Evolutionary conservation across 2,113 vertebrate genomes (phyloP), one percentile per base, ranked within the genome.

Genomic region (Neopipo cinnamomea): DNA sequence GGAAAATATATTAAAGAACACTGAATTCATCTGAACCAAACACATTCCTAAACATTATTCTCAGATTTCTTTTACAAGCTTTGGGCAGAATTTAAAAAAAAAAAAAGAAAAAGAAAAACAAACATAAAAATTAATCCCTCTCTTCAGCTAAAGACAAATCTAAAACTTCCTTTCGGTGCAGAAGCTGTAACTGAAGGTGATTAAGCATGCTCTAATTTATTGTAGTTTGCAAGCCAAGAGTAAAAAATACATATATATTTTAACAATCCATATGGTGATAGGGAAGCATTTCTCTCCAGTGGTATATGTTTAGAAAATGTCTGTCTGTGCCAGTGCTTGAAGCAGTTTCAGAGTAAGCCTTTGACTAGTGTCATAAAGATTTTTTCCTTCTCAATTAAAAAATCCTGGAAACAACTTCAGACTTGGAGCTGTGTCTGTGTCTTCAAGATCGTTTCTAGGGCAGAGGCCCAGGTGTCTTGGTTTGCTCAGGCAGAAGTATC

Each of bases 211-310:
- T 91, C 52, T 74, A 42, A 74, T 87, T 93, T 59, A 74, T 66
- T 91, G 77, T 85, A 30, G 31, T 85, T 93, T 92, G 91, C 39
- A 89, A 81, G 76, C 49, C 63, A 95, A 81, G 52, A 81, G 65
- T 35, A 91, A 88, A 86, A 91, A 42, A 53, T 50, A 72, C 65
- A 70, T 37, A 31, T 61, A 46, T 79, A 1, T 72, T 4, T 21
- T 92, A 84, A 27, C 49, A 77, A 87, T 67, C 94, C 93, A 96
- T 95, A 78, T 82, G 89, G 89, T 68, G 77, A 76, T 81, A 65
- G n/a, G 63, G 67, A 95, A 91, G 61, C 70, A 28, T 61, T 92
- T 72, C 56, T 92, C 62, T 89, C 73, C 79, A 59, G 46, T 47
- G 53, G 50, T 93, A 4, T 55, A 71, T 84, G 84, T 82, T 90